Base-by-base conservation (phyloP, 2,888 invertebrate species). In the Volucella zonaria region DNA sequence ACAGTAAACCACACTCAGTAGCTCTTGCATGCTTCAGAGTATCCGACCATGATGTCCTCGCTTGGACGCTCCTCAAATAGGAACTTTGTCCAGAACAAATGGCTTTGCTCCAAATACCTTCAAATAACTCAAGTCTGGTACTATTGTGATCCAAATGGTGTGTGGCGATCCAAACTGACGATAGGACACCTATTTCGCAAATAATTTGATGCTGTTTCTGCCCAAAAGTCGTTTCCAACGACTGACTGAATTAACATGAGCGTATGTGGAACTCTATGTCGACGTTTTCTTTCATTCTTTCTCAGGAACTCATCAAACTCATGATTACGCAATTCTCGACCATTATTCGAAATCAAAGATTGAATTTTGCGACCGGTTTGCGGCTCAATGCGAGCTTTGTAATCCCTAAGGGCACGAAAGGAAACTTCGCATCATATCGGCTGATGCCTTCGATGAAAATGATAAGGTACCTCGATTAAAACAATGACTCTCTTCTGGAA, bases 71-170 rank as follows among this genome's bases (percentile, higher is more conserved):
- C 47, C 2, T 73, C 78, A 10, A 70, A 49, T 11, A n/a, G n/a
- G n/a, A n/a, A n/a, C n/a, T 70, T 78, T 14, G 38, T 67, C 45
- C 43, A 38, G 61, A 23, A 15, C 23, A 68, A 68, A 18, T 56
- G 12, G 12, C 18, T 47, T 70, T 62, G 68, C 58, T 15, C 49
- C 64, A 43, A 64, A 71, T 1, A 64, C 58, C 15, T 64, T 78
- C 6, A 71, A 18, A 51, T 71, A 23, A 31, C 43, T 64, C 18
- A 71, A 15, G 54, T 70, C 49, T 2, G 70, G 61, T 15, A 78
- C 18, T 64, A 31, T 70, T 45, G 58, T 75, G 15, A 43, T 47
- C 76, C 87, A 80, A 14, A 87, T 8, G 88, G 87, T 2, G 87
- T 88, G 8, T 40, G 66, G 10, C 64, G 71, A 12, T 58, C 23